Evolutionary conservation across 2,113 vertebrate genomes (phyloP).

Genomic region (Ceyx margarethae): DNA sequence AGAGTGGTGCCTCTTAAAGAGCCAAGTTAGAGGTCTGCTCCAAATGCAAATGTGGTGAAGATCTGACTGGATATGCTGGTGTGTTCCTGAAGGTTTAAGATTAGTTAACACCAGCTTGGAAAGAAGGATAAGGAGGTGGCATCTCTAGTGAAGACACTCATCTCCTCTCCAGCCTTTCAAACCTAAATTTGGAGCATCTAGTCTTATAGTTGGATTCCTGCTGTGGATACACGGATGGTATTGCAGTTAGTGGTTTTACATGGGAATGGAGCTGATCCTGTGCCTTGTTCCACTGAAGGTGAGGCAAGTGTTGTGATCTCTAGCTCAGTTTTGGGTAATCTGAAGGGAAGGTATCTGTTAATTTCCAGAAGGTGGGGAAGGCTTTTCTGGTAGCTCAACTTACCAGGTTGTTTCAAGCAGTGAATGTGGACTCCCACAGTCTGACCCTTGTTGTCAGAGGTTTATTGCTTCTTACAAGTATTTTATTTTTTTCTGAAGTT

Average conservation of each 20-base stretch:
- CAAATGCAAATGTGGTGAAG: not conserved
- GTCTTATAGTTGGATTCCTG: not conserved
- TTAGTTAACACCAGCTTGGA: not conserved
- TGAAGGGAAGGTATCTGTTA: not conserved
- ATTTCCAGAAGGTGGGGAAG: not conserved
- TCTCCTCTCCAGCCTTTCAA: not conserved
- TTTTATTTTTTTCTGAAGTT: not conserved
- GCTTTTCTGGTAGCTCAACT: not conserved
- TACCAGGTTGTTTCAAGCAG: not conserved
- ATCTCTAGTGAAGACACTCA: not conserved
- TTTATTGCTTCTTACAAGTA: not conserved
- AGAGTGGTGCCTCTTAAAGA: not conserved
- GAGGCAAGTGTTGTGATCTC: not conserved
- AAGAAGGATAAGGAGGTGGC: not conserved
- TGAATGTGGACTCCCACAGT: not conserved
- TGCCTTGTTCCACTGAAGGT: not conserved
- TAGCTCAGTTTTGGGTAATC: not conserved
- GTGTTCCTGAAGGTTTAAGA: not conserved
- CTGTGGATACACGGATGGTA: not conserved
- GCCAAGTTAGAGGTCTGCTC: not conserved
- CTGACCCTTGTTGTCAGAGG: not conserved
- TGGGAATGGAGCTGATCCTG: not conserved
- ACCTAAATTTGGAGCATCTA: not conserved
- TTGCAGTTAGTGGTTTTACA: rapidly evolving
- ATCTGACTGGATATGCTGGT: not conserved